phyloP scores from a whole-genome alignment of 2,888 invertebrate genomes.

The Hipparchia semele region DNA sequence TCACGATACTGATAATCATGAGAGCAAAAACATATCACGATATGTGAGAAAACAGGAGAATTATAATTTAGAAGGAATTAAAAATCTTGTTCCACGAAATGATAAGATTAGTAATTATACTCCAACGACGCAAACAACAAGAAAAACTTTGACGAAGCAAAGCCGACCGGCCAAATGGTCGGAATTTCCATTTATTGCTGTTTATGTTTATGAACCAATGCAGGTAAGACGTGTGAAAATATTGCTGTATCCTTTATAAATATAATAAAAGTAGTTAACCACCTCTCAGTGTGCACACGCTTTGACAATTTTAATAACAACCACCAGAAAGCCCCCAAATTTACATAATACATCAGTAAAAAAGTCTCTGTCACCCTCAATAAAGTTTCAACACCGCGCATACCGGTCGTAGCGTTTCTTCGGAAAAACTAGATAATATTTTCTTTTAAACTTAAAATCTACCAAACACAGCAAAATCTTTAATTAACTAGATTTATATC shows the following conservation, averaged over 20 bases:
- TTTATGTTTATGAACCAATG: slow-evolving; percentile 67
- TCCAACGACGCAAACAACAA: background rate
- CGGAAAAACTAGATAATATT: background rate
- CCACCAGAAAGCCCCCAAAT: background rate
- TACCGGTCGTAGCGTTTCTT: background rate
- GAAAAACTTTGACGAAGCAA: slow-evolving; percentile 12
- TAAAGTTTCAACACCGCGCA: background rate
- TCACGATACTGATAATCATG: slow-evolving; percentile 43
- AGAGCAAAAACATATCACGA: slow-evolving; percentile 47
- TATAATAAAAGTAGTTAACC: too few relatives aligned
- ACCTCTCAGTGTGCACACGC: too few relatives aligned
- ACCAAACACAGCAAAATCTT: background rate
- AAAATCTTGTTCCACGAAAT: background rate
- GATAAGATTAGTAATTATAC: background rate
- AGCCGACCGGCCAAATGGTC: slow-evolving; percentile 53
- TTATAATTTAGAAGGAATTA: slow-evolving; percentile 22
- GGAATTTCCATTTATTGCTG: slow-evolving; percentile 64
- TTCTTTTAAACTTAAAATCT: background rate
- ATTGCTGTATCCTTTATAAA: background rate
- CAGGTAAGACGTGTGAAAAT: slow-evolving; percentile 52
- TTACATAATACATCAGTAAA: slow-evolving; percentile 15
- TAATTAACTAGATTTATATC: too few relatives aligned
- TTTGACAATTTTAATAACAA: background rate
- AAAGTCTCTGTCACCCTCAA: slow-evolving; percentile 1
- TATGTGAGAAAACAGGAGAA: slow-evolving; percentile 55